These are phyloP conservation scores for Phymatocera aterrima DNA, from an alignment of 2,888 invertebrate genomes.

Conservation along the genomic window DNA sequence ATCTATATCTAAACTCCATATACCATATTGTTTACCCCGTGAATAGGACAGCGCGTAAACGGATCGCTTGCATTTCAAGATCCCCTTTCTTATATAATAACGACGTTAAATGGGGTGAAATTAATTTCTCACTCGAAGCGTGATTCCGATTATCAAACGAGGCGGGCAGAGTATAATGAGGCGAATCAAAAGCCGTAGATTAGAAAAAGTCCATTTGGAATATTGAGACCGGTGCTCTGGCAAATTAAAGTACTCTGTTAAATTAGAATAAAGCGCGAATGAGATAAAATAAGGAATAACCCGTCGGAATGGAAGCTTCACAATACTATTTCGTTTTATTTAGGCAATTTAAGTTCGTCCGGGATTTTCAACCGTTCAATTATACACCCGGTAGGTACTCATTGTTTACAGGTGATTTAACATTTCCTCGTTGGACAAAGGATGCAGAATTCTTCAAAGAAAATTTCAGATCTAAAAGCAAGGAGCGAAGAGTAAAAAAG, in stretches of 20 bases:
- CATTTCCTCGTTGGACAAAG: slow-evolving; percentile 10
- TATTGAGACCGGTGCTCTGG: neutral
- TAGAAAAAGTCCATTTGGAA: slow-evolving; percentile 12
- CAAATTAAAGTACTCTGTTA: slow-evolving; percentile 31
- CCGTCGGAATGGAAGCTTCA: neutral
- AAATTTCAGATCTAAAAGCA: neutral
- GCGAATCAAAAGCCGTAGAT: slow-evolving; percentile 23
- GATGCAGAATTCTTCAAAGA: neutral
- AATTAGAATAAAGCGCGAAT: neutral
- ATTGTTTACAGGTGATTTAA: slow-evolving; percentile 26
- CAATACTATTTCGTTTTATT: slow-evolving; percentile 1
- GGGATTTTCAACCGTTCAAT: neutral
- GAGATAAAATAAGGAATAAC: neutral
- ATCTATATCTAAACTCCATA: neutral
- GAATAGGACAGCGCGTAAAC: slow-evolving; percentile 26
- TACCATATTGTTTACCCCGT: neutral
- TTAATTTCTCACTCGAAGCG: slow-evolving; percentile 30
- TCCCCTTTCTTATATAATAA: slow-evolving; percentile 29
- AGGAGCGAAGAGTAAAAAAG: neutral
- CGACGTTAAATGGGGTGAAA: slow-evolving; percentile 37
- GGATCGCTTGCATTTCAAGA: slow-evolving; percentile 25
- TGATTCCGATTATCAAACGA: slow-evolving; percentile 35
- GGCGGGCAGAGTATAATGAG: slow-evolving; percentile 22
- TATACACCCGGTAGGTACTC: neutral
- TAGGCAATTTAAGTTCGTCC: neutral